These are phyloP conservation scores for Amblyopsis rosae DNA, from an alignment of 2,113 vertebrate genomes.

Conservation along the genomic window DNA sequence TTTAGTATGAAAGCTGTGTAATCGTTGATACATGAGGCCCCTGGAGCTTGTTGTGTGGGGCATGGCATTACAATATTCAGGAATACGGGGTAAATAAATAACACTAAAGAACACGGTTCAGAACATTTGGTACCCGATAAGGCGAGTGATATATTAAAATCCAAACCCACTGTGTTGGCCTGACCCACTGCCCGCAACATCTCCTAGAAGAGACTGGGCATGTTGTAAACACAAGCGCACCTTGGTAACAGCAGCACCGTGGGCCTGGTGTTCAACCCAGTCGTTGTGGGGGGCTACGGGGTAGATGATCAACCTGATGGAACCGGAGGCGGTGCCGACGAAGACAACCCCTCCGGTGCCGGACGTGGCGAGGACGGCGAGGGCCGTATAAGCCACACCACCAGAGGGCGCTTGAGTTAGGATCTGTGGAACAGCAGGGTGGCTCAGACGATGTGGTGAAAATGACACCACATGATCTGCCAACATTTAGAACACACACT, in stretches of 20 bases:
- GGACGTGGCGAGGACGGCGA: conserved; percentile 83
- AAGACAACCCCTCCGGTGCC: conserved; percentile 84
- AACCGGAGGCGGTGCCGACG: conserved; percentile 85
- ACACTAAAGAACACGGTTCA: too few relatives aligned
- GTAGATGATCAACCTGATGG: conserved; percentile 86
- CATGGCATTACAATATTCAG: too few relatives aligned
- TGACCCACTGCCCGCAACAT: not conserved
- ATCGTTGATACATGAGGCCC: too few relatives aligned
- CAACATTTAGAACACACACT: too few relatives aligned
- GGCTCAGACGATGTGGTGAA: not conserved
- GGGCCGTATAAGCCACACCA: conserved; percentile 77
- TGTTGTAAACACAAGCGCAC: conserved; percentile 57
- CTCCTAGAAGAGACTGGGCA: not conserved
- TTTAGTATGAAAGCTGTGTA: too few relatives aligned
- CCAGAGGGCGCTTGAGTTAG: conserved; percentile 81
- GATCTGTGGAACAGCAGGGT: conserved; percentile 73
- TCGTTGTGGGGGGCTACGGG: conserved; percentile 82
- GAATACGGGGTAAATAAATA: too few relatives aligned
- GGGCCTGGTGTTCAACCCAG: conserved; percentile 87
- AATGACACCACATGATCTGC: too few relatives aligned
- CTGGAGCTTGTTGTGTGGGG: too few relatives aligned
- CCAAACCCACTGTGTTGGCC: not conserved
- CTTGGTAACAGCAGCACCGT: conserved; percentile 88
- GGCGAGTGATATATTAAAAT: too few relatives aligned
- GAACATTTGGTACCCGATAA: too few relatives aligned